These are phyloP conservation scores for Gnathonemus echidnorhynchus DNA, from an alignment of 2,113 vertebrate genomes.

Conservation along the genomic window DNA sequence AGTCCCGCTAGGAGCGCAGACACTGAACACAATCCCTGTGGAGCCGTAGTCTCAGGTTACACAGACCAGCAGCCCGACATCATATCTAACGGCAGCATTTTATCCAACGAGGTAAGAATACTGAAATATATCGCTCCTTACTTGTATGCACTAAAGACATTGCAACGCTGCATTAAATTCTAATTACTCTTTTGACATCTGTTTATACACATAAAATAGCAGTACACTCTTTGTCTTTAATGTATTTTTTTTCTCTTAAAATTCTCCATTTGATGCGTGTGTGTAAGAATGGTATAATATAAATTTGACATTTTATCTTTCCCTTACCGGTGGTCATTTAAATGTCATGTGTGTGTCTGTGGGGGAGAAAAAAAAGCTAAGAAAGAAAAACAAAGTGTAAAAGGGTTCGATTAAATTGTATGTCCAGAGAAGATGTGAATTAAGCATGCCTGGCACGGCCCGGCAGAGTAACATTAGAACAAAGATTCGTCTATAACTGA, in stretches of 20 bases:
- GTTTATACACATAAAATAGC: not conserved
- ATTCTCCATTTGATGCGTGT: not conserved
- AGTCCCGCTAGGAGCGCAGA: conserved; percentile 85
- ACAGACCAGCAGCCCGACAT: conserved; percentile 94
- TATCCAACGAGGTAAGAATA: conserved; percentile 86
- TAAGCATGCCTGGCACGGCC: conserved; percentile 60
- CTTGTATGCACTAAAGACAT: not conserved
- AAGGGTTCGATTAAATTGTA: not conserved
- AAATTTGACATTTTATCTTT: not conserved
- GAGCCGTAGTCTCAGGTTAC: conserved; percentile 82
- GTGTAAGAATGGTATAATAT: not conserved
- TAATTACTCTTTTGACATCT: not conserved
- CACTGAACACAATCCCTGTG: conserved; percentile 85
- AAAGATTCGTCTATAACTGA: conserved; percentile 56
- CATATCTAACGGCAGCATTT: conserved; percentile 92
- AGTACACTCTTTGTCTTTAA: not conserved
- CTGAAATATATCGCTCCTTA: conserved; percentile 19
- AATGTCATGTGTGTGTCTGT: not conserved
- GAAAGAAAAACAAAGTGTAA: not conserved
- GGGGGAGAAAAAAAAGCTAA: not conserved
- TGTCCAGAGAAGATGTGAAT: conserved; percentile 45
- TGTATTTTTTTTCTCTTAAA: not conserved
- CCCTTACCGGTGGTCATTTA: not conserved
- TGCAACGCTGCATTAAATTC: not conserved
- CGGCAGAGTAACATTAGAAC: conserved; percentile 53